Percentiles rank a stretch among this genome's conserved stretches.
These are phyloP conservation scores for Fragum fragum DNA, from an alignment of 2,888 invertebrate species.

Conservation along the genomic window DNA sequence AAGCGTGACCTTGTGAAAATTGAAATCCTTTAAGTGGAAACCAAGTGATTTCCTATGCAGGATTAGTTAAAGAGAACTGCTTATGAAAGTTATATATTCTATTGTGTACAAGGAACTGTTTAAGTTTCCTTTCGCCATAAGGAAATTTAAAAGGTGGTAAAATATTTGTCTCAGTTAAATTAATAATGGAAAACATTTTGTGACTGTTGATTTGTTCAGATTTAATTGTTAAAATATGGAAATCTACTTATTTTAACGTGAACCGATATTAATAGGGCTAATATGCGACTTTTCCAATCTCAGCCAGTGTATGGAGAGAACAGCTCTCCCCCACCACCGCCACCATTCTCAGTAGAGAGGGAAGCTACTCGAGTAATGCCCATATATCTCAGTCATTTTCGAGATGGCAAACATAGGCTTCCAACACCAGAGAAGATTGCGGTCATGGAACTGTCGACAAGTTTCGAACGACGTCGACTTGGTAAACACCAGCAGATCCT, in stretches of 20 bases:
- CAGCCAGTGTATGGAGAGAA: slow-evolving; percentile 67
- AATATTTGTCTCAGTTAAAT: too few relatives aligned
- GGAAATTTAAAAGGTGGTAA: too few relatives aligned
- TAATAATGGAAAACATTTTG: too few relatives aligned
- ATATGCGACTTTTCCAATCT: slow-evolving; percentile 75
- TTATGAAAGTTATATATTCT: neutral
- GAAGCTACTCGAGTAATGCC: slow-evolving; percentile 72
- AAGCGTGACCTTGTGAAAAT: slow-evolving; percentile 17
- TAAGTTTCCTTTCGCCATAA: too few relatives aligned
- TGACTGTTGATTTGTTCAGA: too few relatives aligned
- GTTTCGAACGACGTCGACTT: slow-evolving; percentile 78
- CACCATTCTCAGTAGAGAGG: slow-evolving; percentile 68
- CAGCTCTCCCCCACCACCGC: slow-evolving; percentile 71
- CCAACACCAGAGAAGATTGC: slow-evolving; percentile 81
- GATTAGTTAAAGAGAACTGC: neutral
- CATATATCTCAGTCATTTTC: slow-evolving; percentile 70
- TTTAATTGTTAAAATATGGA: too few relatives aligned
- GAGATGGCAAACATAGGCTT: slow-evolving; percentile 73
- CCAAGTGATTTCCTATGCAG: neutral
- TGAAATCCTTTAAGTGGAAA: neutral
- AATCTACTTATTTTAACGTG: too few relatives aligned
- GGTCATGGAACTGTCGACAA: slow-evolving; percentile 78
- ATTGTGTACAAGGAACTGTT: too few relatives aligned
- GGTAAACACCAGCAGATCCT: slow-evolving; percentile 82
- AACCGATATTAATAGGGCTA: too few relatives aligned